phyloP scores from a whole-genome alignment of 2,113 vertebrate species.

The Martes martes region DNA sequence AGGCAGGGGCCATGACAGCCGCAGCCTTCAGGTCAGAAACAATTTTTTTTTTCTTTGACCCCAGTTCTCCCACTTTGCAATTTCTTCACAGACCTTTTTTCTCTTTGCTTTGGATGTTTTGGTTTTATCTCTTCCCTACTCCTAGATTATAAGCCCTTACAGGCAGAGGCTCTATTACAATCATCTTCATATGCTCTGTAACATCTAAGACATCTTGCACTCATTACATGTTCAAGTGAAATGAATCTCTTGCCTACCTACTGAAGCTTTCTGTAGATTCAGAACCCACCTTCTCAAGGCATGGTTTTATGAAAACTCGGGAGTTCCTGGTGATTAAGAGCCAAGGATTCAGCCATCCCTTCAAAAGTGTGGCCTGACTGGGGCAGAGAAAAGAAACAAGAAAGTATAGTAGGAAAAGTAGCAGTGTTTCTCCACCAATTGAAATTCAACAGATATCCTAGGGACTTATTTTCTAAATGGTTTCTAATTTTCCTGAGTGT shows the following conservation, averaged over 20 bases:
- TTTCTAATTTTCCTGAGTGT: conserved; percentile 70
- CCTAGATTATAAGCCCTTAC: neutral
- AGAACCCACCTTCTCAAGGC: neutral
- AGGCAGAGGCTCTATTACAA: neutral
- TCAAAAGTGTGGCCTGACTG: neutral
- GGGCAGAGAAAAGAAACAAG: neutral
- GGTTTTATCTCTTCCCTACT: neutral
- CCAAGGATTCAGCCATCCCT: neutral
- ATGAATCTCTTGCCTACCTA: neutral
- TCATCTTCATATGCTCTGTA: neutral
- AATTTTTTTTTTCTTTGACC: neutral
- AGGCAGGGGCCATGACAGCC: too few relatives aligned
- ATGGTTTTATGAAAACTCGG: fast-evolving
- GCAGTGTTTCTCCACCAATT: neutral
- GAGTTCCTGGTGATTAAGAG: neutral
- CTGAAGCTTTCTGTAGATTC: neutral
- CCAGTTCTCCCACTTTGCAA: too few relatives aligned
- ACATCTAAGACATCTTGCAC: neutral
- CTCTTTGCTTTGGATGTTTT: neutral
- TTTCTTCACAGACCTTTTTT: neutral
- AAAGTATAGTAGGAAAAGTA: neutral
- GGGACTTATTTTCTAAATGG: conserved; percentile 66
- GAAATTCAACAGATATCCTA: conserved; percentile 43
- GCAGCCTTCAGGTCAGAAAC: neutral
- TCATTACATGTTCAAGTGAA: neutral